These are phyloP conservation scores for Zaprionus ornatus DNA, from an alignment of 1,140 invertebrate species.

Conservation along the genomic window DNA sequence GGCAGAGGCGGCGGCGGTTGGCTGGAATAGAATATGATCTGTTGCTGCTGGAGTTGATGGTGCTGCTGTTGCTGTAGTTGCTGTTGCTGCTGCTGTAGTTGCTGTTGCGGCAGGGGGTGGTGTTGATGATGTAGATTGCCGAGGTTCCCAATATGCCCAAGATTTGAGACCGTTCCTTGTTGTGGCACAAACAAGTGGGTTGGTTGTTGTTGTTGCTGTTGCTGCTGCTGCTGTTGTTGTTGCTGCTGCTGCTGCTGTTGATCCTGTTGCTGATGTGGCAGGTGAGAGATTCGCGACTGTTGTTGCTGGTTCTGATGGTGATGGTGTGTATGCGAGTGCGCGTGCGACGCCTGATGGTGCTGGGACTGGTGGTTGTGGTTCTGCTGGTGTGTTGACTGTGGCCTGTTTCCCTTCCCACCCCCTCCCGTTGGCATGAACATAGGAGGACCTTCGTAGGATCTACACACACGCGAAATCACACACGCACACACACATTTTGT, in stretches of 20 bases:
- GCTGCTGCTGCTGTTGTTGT: constrained; percentile 19
- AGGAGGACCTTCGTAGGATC: constrained; percentile 81
- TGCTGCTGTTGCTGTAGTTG: constrained; percentile 58
- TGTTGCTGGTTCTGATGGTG: constrained; percentile 55
- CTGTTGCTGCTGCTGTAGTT: constrained; percentile 39
- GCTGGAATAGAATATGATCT: constrained; percentile 52
- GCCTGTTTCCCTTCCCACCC: constrained; percentile 83
- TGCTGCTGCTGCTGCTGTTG: constrained; percentile 25
- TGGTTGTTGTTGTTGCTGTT: constrained; percentile 42
- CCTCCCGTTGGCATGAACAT: constrained; percentile 82
- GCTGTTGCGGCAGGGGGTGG: constrained; percentile 37
- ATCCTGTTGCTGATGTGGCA: constrained; percentile 28
- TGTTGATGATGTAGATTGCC: constrained; percentile 50
- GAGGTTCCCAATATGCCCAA: constrained; percentile 36
- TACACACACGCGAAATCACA: constrained; percentile 46
- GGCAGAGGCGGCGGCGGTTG: constrained; percentile 34
- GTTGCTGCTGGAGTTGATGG: constrained; percentile 49
- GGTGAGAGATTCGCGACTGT: constrained; percentile 18
- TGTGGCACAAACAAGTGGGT: constrained; percentile 58
- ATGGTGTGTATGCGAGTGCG: constrained; percentile 52
- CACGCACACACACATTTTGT: constrained; percentile 24
- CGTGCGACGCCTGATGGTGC: constrained; percentile 59
- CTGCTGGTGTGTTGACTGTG: constrained; percentile 75
- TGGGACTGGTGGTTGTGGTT: constrained; percentile 66
- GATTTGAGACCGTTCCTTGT: constrained; percentile 8